Evolutionary conservation across 2,888 invertebrate genomes (phyloP).

Genomic region (Athalia rosae): DNA sequence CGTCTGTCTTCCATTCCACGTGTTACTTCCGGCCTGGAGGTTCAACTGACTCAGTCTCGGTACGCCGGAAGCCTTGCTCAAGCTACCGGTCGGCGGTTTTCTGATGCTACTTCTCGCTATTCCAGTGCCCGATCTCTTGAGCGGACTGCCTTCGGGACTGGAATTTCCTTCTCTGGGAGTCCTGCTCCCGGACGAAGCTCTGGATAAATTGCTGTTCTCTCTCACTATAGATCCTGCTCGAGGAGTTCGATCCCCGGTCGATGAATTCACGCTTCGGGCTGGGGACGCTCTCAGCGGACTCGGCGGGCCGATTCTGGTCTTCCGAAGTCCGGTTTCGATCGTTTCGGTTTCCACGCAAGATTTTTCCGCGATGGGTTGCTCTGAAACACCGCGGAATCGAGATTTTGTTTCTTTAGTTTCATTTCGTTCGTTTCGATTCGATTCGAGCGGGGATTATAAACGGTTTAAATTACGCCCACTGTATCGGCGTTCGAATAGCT

Average conservation of each 20-base stretch:
- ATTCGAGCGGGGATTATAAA: too few relatives aligned
- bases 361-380: conserved; percentile 63
- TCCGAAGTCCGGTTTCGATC: conserved; percentile 82
- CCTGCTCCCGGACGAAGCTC: conserved; percentile 64
- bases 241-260: conserved; percentile 62
- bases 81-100: conserved; percentile 74
- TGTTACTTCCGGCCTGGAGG: conserved; percentile 78
- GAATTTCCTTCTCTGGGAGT: conserved; percentile 65
- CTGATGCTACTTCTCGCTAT: conserved; percentile 73
- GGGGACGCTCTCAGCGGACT: conserved; percentile 63
- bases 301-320: conserved; percentile 74
- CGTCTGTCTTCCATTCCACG: conserved; percentile 82
- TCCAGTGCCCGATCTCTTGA: conserved; percentile 76
- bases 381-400: conserved; percentile 56
- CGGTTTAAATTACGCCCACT: too few relatives aligned
- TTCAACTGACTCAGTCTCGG: conserved; percentile 57
- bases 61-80: conserved; percentile 74
- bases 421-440: too few relatives aligned
- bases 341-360: conserved; percentile 72
- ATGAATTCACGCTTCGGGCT: conserved; percentile 61
- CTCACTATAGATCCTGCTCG: conserved; percentile 64
- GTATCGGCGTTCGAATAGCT: too few relatives aligned
- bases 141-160: conserved; percentile 75
- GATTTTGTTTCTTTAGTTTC: neutral
- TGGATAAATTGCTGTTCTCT: conserved; percentile 66